phyloP scores from a whole-genome alignment of 2,797 vertebrate genomes.

The Limnodromus scolopaceus region DNA sequence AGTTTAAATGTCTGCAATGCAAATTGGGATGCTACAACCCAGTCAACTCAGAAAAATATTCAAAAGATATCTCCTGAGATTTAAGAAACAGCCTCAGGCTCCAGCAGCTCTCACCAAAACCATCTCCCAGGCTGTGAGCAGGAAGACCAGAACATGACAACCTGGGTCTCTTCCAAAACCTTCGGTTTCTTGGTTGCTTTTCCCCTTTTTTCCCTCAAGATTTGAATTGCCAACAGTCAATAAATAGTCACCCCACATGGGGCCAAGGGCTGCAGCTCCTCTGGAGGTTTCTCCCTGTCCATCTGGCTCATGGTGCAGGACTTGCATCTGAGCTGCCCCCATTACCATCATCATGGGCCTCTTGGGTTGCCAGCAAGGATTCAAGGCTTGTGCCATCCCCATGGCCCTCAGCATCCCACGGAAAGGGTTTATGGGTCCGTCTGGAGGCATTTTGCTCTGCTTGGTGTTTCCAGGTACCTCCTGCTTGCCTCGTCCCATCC shows the following conservation, averaged over 20 bases:
- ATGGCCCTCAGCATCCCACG: not conserved
- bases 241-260: not conserved
- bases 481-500: not conserved
- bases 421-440: not conserved
- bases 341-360: not conserved
- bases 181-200: not conserved
- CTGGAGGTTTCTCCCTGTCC: not conserved
- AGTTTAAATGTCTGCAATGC: not conserved
- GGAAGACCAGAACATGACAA: not conserved
- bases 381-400: not conserved
- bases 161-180: not conserved
- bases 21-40: not conserved
- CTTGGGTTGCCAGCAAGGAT: not conserved
- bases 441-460: not conserved
- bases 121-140: not conserved
- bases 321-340: accelerated
- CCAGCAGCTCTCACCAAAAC: not conserved
- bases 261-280: not conserved
- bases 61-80: not conserved
- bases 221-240: not conserved
- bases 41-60: not conserved
- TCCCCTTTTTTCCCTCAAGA: not conserved
- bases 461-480: not conserved
- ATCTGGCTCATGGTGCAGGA: not conserved
- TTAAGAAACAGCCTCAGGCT: not conserved